Evolutionary conservation across 2,797 vertebrate species (phyloP), one percentile per base, ranked within the genome.

Genomic region (Remorina albescens): DNA sequence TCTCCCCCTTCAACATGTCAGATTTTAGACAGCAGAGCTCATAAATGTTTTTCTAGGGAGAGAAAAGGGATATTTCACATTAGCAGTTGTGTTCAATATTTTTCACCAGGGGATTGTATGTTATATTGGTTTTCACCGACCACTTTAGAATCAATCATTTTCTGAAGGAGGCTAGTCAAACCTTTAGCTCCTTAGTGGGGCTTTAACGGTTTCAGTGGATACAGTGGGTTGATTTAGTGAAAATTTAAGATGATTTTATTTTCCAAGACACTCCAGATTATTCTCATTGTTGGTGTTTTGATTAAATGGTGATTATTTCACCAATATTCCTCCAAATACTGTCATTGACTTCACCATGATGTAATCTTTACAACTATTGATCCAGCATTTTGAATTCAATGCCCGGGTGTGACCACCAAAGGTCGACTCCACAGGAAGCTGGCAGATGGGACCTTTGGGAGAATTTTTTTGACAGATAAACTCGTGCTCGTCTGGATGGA

Each of bases 11-110:
- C 83, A 81, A 84, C 85, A 86, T 85, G 86, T 91, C 89, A 90
- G 76, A 77, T 68, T 75, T 78, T 68, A 78, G 84, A 90, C 85
- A 71, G 57, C 58, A 39, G 61, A 34, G 77, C 85, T 90, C 75
- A 64, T 86, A 88, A 91, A 90, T 86, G 86, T 92, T 90, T 92
- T n/a, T 88, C 87, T 80, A 86, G 76, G 56, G 74, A 84, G 79
- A 76, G 66, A 86, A 78, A 79, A 77, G 73, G 72, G 79, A 91
- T 85, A 89, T 86, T 86, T 86, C 84, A 91, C 86, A 92, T 92
- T 87, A 91, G 86, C 74, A 65, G 75, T 78, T 70, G 69, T 87
- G 75, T 86, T 84, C 49, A 21, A 39, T 44, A 37, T 56, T 61
- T 77, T 81, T 81, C 79, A 79, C 83, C 36, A 30, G 84, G 86